Percentiles rank a stretch among this genome's conserved stretches.
phyloP scores from a whole-genome alignment of 2,113 vertebrate species.

The Phycodurus eques region DNA sequence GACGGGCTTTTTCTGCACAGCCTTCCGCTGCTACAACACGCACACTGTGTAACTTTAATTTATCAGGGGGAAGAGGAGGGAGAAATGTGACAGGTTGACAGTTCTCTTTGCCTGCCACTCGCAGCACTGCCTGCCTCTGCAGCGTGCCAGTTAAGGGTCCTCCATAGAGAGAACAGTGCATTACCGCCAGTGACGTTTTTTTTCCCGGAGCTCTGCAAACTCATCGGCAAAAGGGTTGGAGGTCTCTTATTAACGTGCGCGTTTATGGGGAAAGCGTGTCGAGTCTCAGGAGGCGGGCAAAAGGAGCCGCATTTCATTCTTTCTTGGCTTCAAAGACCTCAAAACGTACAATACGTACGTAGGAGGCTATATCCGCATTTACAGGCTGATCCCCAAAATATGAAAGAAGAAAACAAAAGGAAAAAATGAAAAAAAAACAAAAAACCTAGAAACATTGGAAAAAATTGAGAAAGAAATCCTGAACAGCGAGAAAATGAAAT shows the following conservation, averaged over 20 bases:
- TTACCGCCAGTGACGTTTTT: constrained; percentile 56
- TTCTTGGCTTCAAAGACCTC: constrained; percentile 8
- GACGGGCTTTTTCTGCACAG: constrained; percentile 71
- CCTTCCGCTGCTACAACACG: constrained; percentile 71
- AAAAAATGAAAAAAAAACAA: no score
- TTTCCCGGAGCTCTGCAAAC: constrained; percentile 41
- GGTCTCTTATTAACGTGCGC: constrained; percentile 44
- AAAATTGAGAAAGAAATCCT: no score
- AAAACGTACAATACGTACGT: background rate
- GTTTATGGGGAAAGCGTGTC: constrained; percentile 31
- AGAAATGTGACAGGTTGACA: constrained; percentile 75
- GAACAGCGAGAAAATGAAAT: no score
- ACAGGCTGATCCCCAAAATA: no score
- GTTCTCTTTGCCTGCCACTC: constrained; percentile 74
- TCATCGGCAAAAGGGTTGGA: constrained; percentile 52
- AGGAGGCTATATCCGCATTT: background rate
- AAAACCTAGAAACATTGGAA: no score
- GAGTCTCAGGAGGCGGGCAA: constrained; percentile 11
- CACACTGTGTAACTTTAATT: constrained; percentile 78
- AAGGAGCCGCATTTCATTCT: constrained; percentile 5
- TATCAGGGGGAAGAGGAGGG: constrained; percentile 73
- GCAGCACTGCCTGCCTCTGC: constrained; percentile 55
- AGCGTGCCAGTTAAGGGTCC: constrained; percentile 65
- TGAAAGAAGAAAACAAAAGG: no score
- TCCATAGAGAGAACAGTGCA: constrained; percentile 55